Conservation (phyloP, 2,113 vertebrate species). For the Serilophus lunatus region DNA sequence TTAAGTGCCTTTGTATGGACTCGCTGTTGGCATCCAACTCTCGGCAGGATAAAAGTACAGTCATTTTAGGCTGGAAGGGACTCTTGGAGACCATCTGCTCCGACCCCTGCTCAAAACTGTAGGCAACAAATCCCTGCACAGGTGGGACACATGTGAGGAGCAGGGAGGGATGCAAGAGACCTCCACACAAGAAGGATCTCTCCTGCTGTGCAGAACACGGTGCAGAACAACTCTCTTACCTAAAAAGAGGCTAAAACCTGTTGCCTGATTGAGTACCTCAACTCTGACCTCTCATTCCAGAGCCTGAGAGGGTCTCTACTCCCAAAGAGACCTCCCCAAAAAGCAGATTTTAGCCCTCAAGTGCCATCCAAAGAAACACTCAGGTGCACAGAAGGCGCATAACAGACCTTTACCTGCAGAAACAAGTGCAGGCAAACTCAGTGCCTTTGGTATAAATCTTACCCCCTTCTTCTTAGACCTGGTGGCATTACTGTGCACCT, state of each 20-base stretch:
- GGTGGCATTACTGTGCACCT: background rate
- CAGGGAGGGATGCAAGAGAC: background rate
- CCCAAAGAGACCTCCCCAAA: background rate
- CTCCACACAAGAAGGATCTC: background rate
- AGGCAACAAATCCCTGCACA: background rate
- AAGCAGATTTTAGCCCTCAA: background rate
- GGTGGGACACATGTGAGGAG: background rate
- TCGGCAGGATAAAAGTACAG: background rate
- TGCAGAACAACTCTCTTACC: background rate
- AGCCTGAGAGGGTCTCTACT: background rate
- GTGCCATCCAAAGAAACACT: background rate
- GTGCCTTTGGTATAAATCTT: background rate
- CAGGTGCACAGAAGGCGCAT: accelerated
- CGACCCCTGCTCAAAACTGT: background rate
- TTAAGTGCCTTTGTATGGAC: background rate
- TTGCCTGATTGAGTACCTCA: background rate
- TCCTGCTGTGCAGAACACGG: background rate
- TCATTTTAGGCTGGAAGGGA: background rate
- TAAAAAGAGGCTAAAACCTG: background rate
- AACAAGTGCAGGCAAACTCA: background rate
- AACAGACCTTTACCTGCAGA: background rate
- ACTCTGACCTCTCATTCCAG: background rate
- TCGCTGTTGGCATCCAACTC: background rate
- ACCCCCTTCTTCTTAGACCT: background rate
- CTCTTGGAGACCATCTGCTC: background rate